These are phyloP conservation scores for Cataglyphis hispanica DNA, from an alignment of 1,140 invertebrate genomes.

Conservation along the genomic window DNA sequence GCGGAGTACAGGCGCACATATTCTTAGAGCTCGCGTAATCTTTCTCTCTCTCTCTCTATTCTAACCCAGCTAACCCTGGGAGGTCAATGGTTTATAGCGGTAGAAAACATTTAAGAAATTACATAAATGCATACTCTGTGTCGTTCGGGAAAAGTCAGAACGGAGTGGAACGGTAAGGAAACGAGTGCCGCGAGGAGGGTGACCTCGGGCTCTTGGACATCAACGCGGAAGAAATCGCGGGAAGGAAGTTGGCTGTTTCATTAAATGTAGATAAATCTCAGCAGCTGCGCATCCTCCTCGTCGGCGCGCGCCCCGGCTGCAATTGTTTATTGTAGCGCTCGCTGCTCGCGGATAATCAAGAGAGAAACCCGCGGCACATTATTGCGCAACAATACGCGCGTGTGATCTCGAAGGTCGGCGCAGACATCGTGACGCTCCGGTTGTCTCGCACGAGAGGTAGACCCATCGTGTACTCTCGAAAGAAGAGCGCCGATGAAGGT, in stretches of 20 bases:
- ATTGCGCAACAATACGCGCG: conserved; percentile 80
- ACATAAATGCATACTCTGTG: conserved; percentile 51
- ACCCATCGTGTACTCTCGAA: conserved; percentile 40
- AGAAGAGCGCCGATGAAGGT: conserved; percentile 72
- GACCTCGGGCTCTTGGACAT: conserved; percentile 42
- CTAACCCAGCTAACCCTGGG: conserved; percentile 38
- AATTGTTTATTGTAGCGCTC: conserved; percentile 42
- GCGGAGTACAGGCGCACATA: neutral
- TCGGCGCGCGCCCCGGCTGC: conserved; percentile 11
- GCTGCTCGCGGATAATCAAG: conserved; percentile 66
- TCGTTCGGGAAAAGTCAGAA: conserved; percentile 44
- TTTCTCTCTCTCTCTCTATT: neutral
- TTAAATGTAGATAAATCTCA: conserved; percentile 65
- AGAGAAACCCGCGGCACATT: conserved; percentile 33
- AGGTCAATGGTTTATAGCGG: conserved; percentile 41
- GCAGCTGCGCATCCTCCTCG: neutral
- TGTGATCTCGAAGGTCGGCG: conserved; percentile 67
- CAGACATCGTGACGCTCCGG: conserved; percentile 41
- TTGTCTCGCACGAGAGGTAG: conserved; percentile 58
- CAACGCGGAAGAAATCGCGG: conserved; percentile 66
- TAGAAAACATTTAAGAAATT: conserved; percentile 59
- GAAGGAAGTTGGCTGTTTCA: conserved; percentile 64
- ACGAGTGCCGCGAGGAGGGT: neutral
- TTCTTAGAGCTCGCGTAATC: conserved; percentile 42
- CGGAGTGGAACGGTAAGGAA: conserved; percentile 23